Conservation (phyloP, 1,140 invertebrate genomes). For the Helicoverpa armigera region DNA sequence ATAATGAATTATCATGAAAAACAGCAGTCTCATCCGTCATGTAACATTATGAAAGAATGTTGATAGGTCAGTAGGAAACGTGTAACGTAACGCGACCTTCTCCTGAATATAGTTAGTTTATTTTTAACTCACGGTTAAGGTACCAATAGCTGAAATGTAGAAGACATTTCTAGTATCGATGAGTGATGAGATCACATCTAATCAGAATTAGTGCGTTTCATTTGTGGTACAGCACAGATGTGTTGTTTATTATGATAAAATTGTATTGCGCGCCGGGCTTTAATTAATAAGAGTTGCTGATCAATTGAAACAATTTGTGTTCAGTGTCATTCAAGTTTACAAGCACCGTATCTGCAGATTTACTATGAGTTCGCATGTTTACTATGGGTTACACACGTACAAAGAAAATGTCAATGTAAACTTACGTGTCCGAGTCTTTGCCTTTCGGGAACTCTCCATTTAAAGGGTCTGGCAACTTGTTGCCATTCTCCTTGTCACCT, state of each 20-base stretch:
- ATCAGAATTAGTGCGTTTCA: conserved; percentile 22
- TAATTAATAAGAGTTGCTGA: conserved; percentile 35
- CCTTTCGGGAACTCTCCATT: conserved; percentile 31
- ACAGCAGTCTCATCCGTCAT: not conserved
- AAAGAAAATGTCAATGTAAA: not conserved
- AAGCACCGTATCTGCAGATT: conserved; percentile 4
- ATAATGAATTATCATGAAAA: not conserved
- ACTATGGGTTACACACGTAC: not conserved
- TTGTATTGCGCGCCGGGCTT: too few relatives aligned
- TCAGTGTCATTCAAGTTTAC: conserved; percentile 30
- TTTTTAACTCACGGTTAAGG: conserved; percentile 34
- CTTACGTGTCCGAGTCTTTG: conserved; percentile 35
- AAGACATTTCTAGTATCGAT: not conserved
- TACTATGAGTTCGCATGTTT: not conserved
- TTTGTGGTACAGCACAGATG: not conserved
- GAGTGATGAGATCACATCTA: conserved; percentile 22
- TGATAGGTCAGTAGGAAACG: not conserved
- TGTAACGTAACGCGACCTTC: not conserved
- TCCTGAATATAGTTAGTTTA: conserved; percentile 11
- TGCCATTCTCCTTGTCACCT: conserved; percentile 21
- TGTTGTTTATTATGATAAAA: conserved; percentile 2
- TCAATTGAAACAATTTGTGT: conserved; percentile 48
- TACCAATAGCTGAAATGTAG: not conserved
- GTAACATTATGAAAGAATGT: not conserved
- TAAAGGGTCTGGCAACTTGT: conserved; percentile 34